Base-by-base conservation (phyloP, 1,140 invertebrate species). In the Drosophila seguyi region DNA sequence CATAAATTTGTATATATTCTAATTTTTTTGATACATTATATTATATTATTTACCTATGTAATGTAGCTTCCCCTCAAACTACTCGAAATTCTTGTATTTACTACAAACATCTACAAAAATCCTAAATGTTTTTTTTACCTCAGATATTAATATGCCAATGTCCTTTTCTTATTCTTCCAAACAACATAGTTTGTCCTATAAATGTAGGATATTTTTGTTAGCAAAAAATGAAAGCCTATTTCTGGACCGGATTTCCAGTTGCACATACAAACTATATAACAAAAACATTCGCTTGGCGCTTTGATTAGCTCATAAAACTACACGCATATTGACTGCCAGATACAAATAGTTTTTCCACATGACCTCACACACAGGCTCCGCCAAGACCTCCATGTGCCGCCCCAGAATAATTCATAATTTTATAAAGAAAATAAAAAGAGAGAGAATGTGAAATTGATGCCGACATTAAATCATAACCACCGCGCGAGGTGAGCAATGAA, bases 271-370 rank as follows among this genome's bases (percentile, higher is more conserved):
- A 25, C 25, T 25, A 2, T 71, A 42, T 56, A 66, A 20, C 45
- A 22, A 44, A 68, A 44, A 52, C 41, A 68, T 48, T 55, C n/a
- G 65, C 38, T 57, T 20, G 39, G 14, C 57, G 67, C 25, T 78
- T 78, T 72, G 50, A 77, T 77, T 69, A 66, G 72, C 55, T 60
- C 74, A 78, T 77, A 75, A 75, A 75, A 76, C 38, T 41, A 72
- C 38, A 72, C 69, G 69, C 69, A 75, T 60, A 69, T 78, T 48
- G 73, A 62, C 74, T 72, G 42, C 52, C 59, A 71, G 75, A 72
- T 72, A 79, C 50, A 79, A 79, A 72, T 72, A 78, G 57, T 78
- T 78, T 55, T 53, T 14, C 60, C 59, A 58, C 52, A 71, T 69
- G 65, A 55, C 62, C 73, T 55, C 73, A 57, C 59, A 52, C n/a